These are phyloP conservation scores for Mythimna albipuncta DNA, from an alignment of 2,888 invertebrate species.

Conservation along the genomic window DNA sequence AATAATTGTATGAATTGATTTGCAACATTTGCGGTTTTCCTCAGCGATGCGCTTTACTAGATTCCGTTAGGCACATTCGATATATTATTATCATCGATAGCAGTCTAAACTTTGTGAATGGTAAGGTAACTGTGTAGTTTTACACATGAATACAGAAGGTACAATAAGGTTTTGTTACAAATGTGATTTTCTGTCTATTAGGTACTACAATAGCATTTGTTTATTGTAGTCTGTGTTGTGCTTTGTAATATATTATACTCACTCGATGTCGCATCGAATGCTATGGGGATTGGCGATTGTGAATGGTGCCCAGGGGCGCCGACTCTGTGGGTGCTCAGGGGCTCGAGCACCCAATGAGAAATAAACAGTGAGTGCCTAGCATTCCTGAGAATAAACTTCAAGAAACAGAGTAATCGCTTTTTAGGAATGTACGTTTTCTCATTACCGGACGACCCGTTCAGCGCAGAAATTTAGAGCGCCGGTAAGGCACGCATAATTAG, in stretches of 20 bases:
- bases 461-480: no score
- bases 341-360: no score
- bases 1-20: background rate
- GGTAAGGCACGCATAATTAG: no score
- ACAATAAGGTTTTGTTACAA: conserved; percentile 27
- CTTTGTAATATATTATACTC: background rate
- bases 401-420: no score
- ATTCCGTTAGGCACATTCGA: conserved; percentile 22
- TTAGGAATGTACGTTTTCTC: no score
- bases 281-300: background rate
- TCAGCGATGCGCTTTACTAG: background rate
- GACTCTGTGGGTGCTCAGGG: no score
- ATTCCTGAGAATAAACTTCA: no score
- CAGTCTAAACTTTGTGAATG: background rate
- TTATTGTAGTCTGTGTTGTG: conserved; percentile 10
- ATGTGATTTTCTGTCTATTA: conserved; percentile 25
- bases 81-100: conserved; percentile 3
- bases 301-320: no score
- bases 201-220: conserved; percentile 29
- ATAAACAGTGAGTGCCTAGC: no score
- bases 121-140: conserved; percentile 20
- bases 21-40: conserved; percentile 8
- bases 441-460: no score
- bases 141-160: conserved; percentile 1
- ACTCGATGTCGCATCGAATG: background rate